Percentiles rank a stretch among this genome's conserved stretches.
Conservation (phyloP, 2,888 invertebrate species). For the Troides oblongomaculatus region DNA sequence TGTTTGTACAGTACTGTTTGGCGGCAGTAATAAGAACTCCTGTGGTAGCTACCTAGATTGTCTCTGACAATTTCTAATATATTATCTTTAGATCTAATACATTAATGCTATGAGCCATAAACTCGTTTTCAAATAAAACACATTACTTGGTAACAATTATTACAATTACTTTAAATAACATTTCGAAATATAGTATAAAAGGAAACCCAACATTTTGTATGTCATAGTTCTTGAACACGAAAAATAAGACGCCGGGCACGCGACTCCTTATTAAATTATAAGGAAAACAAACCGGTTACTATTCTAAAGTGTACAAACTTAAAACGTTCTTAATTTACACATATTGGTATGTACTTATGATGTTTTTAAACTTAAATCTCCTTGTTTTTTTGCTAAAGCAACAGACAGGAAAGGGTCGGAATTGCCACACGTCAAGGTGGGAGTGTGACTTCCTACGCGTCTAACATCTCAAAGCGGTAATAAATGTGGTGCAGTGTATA, state of each 20-base stretch:
- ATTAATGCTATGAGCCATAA: no score
- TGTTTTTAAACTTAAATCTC: conserved; percentile 38
- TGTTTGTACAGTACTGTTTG: no score
- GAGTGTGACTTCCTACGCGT: conserved; percentile 35
- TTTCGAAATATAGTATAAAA: conserved; percentile 21
- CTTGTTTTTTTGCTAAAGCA: conserved; percentile 45
- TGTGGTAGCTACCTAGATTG: no score
- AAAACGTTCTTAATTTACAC: conserved; percentile 17
- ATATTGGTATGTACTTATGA: conserved; percentile 31
- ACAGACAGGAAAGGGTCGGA: conserved; percentile 54
- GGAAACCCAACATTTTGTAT: conserved; percentile 31
- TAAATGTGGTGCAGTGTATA: no score
- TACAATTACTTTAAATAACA: conserved; percentile 17
- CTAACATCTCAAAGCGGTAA: no score
- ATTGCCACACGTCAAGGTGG: conserved; percentile 68
- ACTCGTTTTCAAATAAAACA: background rate
- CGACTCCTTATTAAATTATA: conserved; percentile 72
- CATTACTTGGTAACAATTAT: conserved; percentile 4
- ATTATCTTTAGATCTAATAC: no score
- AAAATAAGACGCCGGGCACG: conserved; percentile 64
- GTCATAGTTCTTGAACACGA: conserved; percentile 59
- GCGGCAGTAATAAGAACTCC: no score
- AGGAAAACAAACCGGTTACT: conserved; percentile 64
- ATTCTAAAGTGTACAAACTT: conserved; percentile 13
- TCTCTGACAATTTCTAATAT: no score